phyloP scores from a whole-genome alignment of 2,888 invertebrate genomes.

The Pachliopta kotzebuea region DNA sequence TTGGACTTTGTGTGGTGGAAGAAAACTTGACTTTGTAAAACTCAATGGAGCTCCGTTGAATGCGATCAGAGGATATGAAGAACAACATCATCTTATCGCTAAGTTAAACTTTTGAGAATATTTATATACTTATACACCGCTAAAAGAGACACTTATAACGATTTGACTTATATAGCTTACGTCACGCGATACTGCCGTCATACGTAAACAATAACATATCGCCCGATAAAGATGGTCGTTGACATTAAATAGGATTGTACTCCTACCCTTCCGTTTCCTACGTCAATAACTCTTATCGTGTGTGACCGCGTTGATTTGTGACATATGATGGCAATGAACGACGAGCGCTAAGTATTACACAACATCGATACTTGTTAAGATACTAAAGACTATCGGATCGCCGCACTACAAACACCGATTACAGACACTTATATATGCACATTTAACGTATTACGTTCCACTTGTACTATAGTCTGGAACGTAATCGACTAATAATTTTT shows the following conservation, averaged over 20 bases:
- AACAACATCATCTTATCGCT: conserved; percentile 11
- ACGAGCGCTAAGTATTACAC: neutral
- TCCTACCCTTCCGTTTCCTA: neutral
- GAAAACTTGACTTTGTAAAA: conserved; percentile 14
- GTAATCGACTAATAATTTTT: neutral
- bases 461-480: conserved; percentile 5
- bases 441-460: neutral
- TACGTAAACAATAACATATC: neutral
- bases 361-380: conserved; percentile 1
- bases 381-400: neutral
- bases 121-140: neutral
- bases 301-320: neutral
- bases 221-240: neutral
- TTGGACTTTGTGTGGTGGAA: conserved; percentile 52
- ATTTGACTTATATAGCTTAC: neutral
- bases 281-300: neutral
- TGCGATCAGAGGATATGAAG: conserved; percentile 5
- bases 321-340: neutral
- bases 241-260: neutral
- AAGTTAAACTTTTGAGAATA: conserved; percentile 1
- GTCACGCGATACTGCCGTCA: conserved; percentile 1
- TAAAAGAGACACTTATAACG: neutral
- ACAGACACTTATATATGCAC: neutral
- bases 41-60: conserved; percentile 32
- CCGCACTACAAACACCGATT: conserved; percentile 1